phyloP scores from a whole-genome alignment of 2,888 invertebrate species.

The Synanthedon andrenaeformis region DNA sequence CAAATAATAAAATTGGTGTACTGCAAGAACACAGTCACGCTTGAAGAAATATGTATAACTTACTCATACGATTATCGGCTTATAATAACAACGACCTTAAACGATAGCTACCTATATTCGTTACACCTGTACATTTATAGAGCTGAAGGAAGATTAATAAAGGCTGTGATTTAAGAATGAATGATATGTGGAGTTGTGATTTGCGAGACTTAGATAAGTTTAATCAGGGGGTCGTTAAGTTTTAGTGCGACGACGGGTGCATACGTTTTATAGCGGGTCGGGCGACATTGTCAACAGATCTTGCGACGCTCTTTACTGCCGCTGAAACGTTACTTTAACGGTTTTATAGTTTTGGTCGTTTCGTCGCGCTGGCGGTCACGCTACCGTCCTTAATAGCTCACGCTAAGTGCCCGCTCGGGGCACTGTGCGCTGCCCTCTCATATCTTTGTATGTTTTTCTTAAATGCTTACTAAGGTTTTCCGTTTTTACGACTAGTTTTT shows the following conservation, averaged over 20 bases:
- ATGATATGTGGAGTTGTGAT: constrained; percentile 54
- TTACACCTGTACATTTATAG: too few relatives aligned
- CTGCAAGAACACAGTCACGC: too few relatives aligned
- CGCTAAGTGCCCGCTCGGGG: constrained; percentile 68
- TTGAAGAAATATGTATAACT: too few relatives aligned
- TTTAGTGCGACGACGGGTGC: constrained; percentile 62
- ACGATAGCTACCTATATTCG: too few relatives aligned
- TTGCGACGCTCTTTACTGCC: constrained; percentile 68
- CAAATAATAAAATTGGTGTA: too few relatives aligned
- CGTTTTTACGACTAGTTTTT: constrained; percentile 43
- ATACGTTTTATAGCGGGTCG: constrained; percentile 64
- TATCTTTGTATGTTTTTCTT: constrained; percentile 55
- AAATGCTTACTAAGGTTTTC: constrained; percentile 49
- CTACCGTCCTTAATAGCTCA: constrained; percentile 59
- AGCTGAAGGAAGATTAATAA: too few relatives aligned
- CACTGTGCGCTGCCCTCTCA: constrained; percentile 46
- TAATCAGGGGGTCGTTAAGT: constrained; percentile 67
- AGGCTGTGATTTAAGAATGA: constrained; percentile 14
- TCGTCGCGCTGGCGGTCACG: constrained; percentile 63
- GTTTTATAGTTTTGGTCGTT: constrained; percentile 70
- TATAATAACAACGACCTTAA: too few relatives aligned
- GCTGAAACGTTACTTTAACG: constrained; percentile 69
- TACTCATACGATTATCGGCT: too few relatives aligned
- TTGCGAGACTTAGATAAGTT: constrained; percentile 56
- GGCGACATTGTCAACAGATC: constrained; percentile 71